phyloP scores from a whole-genome alignment of 1,140 invertebrate genomes.

The Lordiphosa stackelbergi region DNA sequence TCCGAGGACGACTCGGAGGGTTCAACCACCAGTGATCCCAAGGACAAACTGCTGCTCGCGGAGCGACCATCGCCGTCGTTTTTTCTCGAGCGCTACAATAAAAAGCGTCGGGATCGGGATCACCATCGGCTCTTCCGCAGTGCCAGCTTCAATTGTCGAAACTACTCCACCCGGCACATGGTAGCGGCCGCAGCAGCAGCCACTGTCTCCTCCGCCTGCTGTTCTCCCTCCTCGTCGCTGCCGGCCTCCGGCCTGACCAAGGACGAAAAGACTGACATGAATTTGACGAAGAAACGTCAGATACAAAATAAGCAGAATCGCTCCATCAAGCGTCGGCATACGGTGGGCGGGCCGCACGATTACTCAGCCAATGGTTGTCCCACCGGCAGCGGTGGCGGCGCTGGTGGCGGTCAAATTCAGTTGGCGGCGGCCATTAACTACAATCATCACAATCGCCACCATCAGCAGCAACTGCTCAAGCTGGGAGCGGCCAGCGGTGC shows the following conservation, averaged over 20 bases:
- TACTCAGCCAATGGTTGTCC: slow-evolving; percentile 69
- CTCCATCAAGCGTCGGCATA: slow-evolving; percentile 92
- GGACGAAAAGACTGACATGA: slow-evolving; percentile 89
- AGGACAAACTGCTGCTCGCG: slow-evolving; percentile 64
- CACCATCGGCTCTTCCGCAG: slow-evolving; percentile 71
- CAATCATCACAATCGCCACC: slow-evolving; percentile 63
- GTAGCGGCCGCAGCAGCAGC: slow-evolving; percentile 23
- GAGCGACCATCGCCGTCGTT: slow-evolving; percentile 61
- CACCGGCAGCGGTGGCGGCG: neutral
- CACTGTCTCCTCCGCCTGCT: slow-evolving; percentile 36
- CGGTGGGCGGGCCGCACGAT: slow-evolving; percentile 93
- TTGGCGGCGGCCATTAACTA: slow-evolving; percentile 60
- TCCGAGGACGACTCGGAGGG: slow-evolving; percentile 76
- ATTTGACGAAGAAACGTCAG: slow-evolving; percentile 85
- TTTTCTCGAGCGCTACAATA: slow-evolving; percentile 76
- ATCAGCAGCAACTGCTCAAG: slow-evolving; percentile 59
- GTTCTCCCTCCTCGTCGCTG: slow-evolving; percentile 28
- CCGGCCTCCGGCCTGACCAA: slow-evolving; percentile 82
- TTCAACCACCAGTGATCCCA: slow-evolving; percentile 75
- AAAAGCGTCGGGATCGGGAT: slow-evolving; percentile 63
- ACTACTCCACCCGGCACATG: slow-evolving; percentile 66
- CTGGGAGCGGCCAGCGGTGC: slow-evolving; percentile 23
- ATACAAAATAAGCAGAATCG: slow-evolving; percentile 79
- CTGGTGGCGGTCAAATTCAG: slow-evolving; percentile 21
- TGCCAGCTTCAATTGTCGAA: slow-evolving; percentile 75